phyloP scores from a whole-genome alignment of 1,140 invertebrate genomes.

The Forficula auricularia region DNA sequence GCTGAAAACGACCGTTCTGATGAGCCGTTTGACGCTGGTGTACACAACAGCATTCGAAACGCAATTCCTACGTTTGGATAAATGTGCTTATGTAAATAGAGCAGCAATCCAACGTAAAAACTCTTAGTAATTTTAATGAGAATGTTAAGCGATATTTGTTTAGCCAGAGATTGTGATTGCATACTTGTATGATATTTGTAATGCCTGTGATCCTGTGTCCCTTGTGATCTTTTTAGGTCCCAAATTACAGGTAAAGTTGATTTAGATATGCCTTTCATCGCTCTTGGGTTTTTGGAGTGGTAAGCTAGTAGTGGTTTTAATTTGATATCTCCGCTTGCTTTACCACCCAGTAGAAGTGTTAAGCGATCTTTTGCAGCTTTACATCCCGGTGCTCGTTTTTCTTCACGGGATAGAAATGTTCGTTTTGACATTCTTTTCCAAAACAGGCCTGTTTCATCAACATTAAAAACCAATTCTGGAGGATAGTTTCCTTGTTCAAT shows the following conservation, averaged over 20 bases:
- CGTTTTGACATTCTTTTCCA: slow-evolving; percentile 14
- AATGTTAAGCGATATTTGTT: too few species aligned
- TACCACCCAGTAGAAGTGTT: slow-evolving; percentile 12
- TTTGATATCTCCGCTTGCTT: slow-evolving; percentile 10
- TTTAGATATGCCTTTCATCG: slow-evolving; percentile 24
- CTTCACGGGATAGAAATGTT: slow-evolving; percentile 12
- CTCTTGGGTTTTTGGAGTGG: slow-evolving; percentile 23
- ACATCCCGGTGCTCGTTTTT: slow-evolving; percentile 10
- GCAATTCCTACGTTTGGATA: too few species aligned
- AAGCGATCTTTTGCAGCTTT: slow-evolving; percentile 15
- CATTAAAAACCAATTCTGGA: slow-evolving; percentile 12
- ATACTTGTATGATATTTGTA: too few species aligned
- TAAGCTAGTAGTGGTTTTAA: slow-evolving; percentile 28
- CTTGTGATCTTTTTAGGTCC: slow-evolving; percentile 25
- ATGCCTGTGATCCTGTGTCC: slow-evolving; percentile 22
- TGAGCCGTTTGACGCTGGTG: too few species aligned
- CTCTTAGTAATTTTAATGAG: too few species aligned
- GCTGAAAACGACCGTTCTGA: too few species aligned
- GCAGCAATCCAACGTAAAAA: too few species aligned
- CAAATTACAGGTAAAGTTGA: slow-evolving; percentile 24
- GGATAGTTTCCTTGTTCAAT: neutral
- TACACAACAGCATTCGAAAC: too few species aligned
- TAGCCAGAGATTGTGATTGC: too few species aligned
- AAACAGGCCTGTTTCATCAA: slow-evolving; percentile 15
- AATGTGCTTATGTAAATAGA: too few species aligned